Evolutionary conservation across 1,140 invertebrate genomes (phyloP), one percentile per base, ranked within the genome.

Genomic region (Ceratosolen fusciceps): DNA sequence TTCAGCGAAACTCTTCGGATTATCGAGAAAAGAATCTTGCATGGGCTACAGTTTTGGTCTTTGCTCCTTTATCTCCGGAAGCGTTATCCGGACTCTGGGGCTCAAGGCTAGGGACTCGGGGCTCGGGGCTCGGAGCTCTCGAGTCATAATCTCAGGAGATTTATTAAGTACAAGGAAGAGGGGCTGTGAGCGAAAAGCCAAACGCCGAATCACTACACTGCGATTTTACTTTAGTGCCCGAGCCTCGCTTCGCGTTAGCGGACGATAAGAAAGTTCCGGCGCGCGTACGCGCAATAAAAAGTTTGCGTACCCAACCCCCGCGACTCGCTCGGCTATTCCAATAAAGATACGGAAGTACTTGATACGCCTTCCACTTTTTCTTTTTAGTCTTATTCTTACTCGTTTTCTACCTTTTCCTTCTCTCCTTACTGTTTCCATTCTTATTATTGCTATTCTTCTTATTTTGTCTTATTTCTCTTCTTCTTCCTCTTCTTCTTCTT

Each of bases 281-380:
- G 72, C 31, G 34, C 72, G 34, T 74, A 76, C 60, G 47, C 62
- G 43, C 49, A 76, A 67, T 76, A 76, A 76, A 76, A 76, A 76
- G 60, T 76, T 76, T 16, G 26, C 60, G 12, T 31, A 34, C 60
- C 26, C 72, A 24, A 58, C 49, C 49, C 49, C 14, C 49, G 49
- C 49, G 49, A 16, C 72, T 26, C 16, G 12, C 73, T 65, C n/a
- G 58, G 24, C n/a, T 65, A 68, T 77, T 70, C 65, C 65, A 70
- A 70, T 77, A 70, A 77, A 77, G 67, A 77, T 77, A 77, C 52
- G 75, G 52, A 77, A 77, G 67, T 70, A 68, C 65, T 77, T 77
- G 75, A 77, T 71, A 77, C 65, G 47, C 75, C 65, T 77, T 70
- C 29, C 52, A 70, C n/a, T 70, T 56, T 4, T 56, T 70, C 52